Evolutionary conservation across 2,888 invertebrate species (phyloP).

Genomic region (Nebria brevicollis): DNA sequence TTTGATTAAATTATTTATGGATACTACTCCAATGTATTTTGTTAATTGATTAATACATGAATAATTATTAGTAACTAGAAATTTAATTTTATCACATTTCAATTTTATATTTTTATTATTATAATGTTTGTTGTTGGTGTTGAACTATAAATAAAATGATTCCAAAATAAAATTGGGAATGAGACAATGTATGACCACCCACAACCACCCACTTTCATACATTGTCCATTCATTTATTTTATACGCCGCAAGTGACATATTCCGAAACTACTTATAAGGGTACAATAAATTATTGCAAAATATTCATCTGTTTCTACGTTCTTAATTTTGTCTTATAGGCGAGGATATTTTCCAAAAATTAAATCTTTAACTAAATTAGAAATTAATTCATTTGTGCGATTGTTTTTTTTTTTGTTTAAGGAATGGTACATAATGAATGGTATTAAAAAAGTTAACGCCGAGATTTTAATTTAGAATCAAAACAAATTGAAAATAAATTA

Average conservation of each 20-base stretch:
- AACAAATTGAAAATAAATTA: too few relatives aligned
- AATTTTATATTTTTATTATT: background rate
- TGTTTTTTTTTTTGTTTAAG: too few relatives aligned
- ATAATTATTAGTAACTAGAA: background rate
- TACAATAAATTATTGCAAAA: too few relatives aligned
- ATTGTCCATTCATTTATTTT: background rate
- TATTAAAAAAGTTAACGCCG: too few relatives aligned
- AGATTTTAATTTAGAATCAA: too few relatives aligned
- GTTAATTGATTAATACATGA: too few relatives aligned
- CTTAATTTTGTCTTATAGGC: background rate
- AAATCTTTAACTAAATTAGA: too few relatives aligned
- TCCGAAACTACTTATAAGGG: conserved; percentile 10
- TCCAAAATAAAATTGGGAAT: conserved; percentile 15
- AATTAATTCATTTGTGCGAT: too few relatives aligned
- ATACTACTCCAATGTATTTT: too few relatives aligned
- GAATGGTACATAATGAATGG: too few relatives aligned
- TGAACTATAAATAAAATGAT: background rate
- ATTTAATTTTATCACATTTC: background rate
- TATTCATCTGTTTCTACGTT: background rate
- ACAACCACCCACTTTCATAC: conserved; percentile 42
- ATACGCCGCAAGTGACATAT: background rate
- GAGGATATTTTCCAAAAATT: too few relatives aligned
- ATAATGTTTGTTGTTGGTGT: background rate
- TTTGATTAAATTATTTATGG: too few relatives aligned
- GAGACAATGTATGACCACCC: conserved; percentile 29